Base-by-base conservation (phyloP, 1,140 invertebrate genomes). In the Brachionus paranguensis region DNA sequence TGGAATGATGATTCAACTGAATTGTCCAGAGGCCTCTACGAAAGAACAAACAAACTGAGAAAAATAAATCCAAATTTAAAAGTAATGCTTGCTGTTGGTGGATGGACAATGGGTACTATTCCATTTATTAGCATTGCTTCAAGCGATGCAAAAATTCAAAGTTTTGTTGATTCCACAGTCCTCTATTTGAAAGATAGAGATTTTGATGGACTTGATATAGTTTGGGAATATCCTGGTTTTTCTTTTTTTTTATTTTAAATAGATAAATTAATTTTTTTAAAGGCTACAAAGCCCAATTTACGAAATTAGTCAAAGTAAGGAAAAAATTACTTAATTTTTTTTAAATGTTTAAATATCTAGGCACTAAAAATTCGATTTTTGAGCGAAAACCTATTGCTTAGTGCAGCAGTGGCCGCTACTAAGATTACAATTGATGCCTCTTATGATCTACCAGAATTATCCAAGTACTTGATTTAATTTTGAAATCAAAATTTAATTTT, bases 31-130 rank as follows among this genome's bases (percentile, higher is more conserved):
- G 76, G 76, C n/a, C 3, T 37, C 8, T 78, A 50, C 7, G 24
- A 55, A 27, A 33, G 24, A 37, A 78, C 45, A 53, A 55, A n/a
- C n/a, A 14, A 78, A 10, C 33, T 78, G 24, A 50, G 14, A 5
- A 78, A 78, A 41, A 11, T 5, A 33, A 55, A 78, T 50, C 20
- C 76, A 4, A 53, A 50, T 78, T 24, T 78, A 41, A 50, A 78
- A 24, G 53, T 78, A 33, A 27, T 60, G 14, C 37, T 14, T n/a
- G 45, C 43, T 55, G 27, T 37, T 1, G 45, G 43, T 11, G 95
- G 95, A 0, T 96, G 95, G 95, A 95, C 94, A 0, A 94, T 95
- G 87, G 95, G 94, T 5, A 90, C 92, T 1, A 94, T 93, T 0
- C 78, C 55, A 10, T 87, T 86, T 60, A 83, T 93, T 93, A 86